These are phyloP conservation scores for Microcebus griseorufus DNA, from an alignment of 2,113 vertebrate species.

Conservation along the genomic window DNA sequence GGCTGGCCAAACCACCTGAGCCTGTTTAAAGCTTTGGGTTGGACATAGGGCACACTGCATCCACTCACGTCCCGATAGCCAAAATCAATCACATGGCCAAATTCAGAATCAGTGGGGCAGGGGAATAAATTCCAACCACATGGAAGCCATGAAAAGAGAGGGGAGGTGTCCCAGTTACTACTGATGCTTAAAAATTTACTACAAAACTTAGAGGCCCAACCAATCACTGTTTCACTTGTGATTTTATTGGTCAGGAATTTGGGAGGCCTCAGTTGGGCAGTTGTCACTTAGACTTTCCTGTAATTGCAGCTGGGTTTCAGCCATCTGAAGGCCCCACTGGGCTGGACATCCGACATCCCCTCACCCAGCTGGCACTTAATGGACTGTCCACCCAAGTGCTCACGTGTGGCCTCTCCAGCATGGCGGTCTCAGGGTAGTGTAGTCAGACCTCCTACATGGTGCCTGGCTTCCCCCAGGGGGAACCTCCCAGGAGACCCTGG, in stretches of 20 bases:
- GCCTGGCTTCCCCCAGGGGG: not conserved
- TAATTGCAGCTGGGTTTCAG: not conserved
- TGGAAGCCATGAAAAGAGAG: not conserved
- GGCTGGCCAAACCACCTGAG: not conserved
- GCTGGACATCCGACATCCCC: not conserved
- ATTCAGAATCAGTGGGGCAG: not conserved
- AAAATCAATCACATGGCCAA: not conserved
- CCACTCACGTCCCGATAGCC: not conserved
- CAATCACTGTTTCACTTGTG: not conserved
- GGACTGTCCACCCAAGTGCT: not conserved
- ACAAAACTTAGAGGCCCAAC: not conserved
- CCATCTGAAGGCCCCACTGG: not conserved
- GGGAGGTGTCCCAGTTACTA: not conserved
- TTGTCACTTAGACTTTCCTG: not conserved
- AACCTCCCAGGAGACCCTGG: not conserved
- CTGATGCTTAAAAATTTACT: not conserved
- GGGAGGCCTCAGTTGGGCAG: not conserved
- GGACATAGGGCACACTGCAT: not conserved
- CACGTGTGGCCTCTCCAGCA: not conserved
- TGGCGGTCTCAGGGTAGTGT: accelerated
- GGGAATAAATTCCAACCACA: not conserved
- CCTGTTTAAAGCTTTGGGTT: not conserved
- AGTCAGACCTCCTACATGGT: not conserved
- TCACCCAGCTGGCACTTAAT: not conserved
- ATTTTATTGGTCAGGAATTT: not conserved